Conservation (phyloP, 2,113 vertebrate species). For the Podarcis cretensis region DNA sequence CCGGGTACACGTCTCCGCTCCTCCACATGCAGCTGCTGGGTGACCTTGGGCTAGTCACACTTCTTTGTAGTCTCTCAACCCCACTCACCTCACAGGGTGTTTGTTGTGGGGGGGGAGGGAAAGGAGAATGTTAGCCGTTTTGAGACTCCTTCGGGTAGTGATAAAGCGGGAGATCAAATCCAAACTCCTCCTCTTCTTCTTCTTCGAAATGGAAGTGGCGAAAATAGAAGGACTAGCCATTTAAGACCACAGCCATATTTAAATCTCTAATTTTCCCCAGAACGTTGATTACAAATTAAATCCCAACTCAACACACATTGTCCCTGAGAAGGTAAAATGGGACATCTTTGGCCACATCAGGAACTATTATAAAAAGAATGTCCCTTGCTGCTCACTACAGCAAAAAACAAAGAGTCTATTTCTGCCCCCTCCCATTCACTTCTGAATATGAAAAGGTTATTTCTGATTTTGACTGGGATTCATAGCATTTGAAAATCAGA, state of each 20-base stretch:
- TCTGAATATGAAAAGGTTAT: neutral
- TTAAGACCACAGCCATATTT: no score
- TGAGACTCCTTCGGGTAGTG: no score
- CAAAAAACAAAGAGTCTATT: neutral
- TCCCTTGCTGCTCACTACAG: fast-evolving
- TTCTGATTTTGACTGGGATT: neutral
- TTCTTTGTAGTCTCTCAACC: no score
- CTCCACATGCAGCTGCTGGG: no score
- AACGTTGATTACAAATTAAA: neutral
- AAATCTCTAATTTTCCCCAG: no score
- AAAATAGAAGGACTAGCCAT: neutral
- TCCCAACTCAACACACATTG: neutral
- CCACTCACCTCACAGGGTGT: no score
- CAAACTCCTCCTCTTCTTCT: no score
- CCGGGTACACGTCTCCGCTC: no score
- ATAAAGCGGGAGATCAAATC: no score
- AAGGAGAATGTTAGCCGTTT: no score
- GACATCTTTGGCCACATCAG: neutral
- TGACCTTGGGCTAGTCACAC: no score
- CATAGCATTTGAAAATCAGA: fast-evolving
- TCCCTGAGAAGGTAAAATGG: conserved; percentile 1
- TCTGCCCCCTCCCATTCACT: neutral
- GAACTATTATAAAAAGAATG: neutral
- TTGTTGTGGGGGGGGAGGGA: no score
- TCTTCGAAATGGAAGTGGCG: neutral